Conservation (phyloP, 2,113 vertebrate species). For the Tragulus kanchil region DNA sequence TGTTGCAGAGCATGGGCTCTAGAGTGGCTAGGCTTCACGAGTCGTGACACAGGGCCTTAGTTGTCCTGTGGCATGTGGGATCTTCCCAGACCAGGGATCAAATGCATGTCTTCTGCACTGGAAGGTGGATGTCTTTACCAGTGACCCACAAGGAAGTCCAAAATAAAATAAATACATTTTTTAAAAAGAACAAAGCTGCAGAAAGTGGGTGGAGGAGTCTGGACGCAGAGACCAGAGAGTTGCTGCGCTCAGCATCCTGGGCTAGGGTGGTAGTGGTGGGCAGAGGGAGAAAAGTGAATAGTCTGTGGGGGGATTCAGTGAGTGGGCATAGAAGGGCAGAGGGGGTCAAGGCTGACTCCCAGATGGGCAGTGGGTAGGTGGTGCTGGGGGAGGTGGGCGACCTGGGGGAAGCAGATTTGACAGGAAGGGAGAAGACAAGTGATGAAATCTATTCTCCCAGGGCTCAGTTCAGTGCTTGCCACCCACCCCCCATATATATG, state of each 20-base stretch:
- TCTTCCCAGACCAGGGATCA: not conserved
- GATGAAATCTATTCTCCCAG: not conserved
- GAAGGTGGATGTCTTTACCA: not conserved
- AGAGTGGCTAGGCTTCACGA: not conserved
- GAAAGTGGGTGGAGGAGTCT: not conserved
- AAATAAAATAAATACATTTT: not conserved
- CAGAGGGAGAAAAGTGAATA: not conserved
- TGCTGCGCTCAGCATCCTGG: not conserved
- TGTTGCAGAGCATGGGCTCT: not conserved
- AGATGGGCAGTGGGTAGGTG: not conserved
- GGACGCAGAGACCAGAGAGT: not conserved
- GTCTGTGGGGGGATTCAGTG: not conserved
- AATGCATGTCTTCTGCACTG: not conserved
- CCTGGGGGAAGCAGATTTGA: not conserved
- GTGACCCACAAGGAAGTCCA: not conserved
- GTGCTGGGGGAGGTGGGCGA: not conserved
- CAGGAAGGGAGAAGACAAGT: not conserved
- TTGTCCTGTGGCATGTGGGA: not conserved
- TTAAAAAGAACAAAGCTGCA: not conserved
- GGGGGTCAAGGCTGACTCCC: not conserved
- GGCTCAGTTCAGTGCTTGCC: not conserved
- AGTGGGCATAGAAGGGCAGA: not conserved
- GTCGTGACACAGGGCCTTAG: not conserved
- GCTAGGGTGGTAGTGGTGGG: not conserved
- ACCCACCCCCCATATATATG: too few relatives aligned